Conservation (phyloP, 2,888 invertebrate genomes). For the Napeogenes inachia region DNA sequence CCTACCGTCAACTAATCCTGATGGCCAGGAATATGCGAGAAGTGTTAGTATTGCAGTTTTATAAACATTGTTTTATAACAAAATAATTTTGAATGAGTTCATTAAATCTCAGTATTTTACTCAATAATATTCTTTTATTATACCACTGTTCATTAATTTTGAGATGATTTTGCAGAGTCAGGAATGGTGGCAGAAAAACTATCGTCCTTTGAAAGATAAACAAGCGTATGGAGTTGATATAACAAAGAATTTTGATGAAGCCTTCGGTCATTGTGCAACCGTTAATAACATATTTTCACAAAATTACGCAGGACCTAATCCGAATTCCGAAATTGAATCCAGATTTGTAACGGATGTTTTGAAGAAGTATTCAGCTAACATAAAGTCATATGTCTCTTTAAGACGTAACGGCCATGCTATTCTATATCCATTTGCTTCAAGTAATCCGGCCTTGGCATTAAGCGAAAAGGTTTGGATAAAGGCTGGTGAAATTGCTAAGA, state of each 20-base stretch:
- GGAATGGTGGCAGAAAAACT: constrained; percentile 55
- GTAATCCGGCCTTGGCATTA: constrained; percentile 32
- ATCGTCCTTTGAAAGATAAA: constrained; percentile 36
- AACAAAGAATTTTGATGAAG: constrained; percentile 56
- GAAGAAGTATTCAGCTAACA: constrained; percentile 56
- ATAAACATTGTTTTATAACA: too few relatives aligned
- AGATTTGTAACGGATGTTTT: constrained; percentile 76
- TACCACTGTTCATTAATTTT: not conserved
- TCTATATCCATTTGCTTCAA: constrained; percentile 80
- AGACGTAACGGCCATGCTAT: constrained; percentile 83
- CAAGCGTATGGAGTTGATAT: constrained; percentile 57
- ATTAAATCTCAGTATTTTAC: too few relatives aligned
- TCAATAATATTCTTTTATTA: too few relatives aligned
- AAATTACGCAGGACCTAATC: constrained; percentile 73
- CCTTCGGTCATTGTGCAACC: constrained; percentile 48
- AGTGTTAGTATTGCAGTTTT: constrained; percentile 39
- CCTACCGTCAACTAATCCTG: constrained; percentile 60
- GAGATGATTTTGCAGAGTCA: constrained; percentile 30
- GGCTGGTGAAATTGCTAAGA: constrained; percentile 47
- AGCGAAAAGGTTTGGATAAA: constrained; percentile 33
- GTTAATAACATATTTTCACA: constrained; percentile 43
- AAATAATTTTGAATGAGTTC: too few relatives aligned
- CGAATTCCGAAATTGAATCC: constrained; percentile 82
- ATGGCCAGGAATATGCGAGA: constrained; percentile 57
- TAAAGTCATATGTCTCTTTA: constrained; percentile 82